A percentile compares a stretch with the other conserved stretches of the same genome.
These are phyloP conservation scores for Paramormyrops hopkinsi DNA, from an alignment of 2,797 vertebrate genomes.

Conservation along the genomic window DNA sequence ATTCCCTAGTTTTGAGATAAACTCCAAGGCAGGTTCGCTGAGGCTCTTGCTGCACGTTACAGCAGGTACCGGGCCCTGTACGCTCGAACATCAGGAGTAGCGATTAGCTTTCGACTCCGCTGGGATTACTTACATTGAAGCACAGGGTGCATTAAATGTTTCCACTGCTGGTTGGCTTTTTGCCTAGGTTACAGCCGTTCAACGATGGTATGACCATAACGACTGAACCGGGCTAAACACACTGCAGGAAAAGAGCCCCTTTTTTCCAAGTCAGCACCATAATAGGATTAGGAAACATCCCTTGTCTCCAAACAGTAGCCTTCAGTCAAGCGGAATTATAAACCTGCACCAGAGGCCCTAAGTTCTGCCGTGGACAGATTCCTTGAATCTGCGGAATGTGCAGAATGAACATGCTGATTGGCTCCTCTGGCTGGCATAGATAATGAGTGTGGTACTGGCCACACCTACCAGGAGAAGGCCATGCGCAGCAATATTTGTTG, in stretches of 20 bases:
- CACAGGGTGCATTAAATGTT: background rate
- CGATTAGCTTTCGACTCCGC: background rate
- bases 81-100: background rate
- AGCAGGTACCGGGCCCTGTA: background rate
- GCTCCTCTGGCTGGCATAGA: background rate
- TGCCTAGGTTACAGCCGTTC: background rate
- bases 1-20: background rate
- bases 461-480: background rate
- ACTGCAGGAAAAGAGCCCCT: background rate
- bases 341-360: background rate
- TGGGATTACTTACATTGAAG: background rate
- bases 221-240: background rate
- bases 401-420: background rate
- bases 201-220: background rate
- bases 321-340: conserved; percentile 36
- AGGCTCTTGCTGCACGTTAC: background rate
- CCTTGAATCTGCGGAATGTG: conserved; percentile 1
- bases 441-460: background rate
- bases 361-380: background rate
- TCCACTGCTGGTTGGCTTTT: background rate
- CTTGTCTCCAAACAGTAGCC: conserved; percentile 26
- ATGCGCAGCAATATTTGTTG: background rate
- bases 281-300: conserved; percentile 15
- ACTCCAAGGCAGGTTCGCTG: background rate
- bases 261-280: background rate